Conservation (phyloP, 2,888 invertebrate genomes). For the Drosophila picticornis region DNA sequence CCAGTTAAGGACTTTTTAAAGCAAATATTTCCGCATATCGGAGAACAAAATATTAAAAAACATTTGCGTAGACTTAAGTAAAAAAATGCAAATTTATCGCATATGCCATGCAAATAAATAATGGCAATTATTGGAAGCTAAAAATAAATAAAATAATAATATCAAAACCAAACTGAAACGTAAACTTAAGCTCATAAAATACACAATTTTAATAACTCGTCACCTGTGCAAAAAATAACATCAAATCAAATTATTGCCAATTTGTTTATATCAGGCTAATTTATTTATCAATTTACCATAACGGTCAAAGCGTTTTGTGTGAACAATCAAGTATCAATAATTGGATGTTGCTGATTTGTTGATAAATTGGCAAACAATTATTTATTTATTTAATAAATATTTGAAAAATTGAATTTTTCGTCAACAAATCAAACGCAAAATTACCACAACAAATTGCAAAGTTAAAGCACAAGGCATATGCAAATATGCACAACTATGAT, state of each 20-base stretch:
- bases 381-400: constrained; percentile 57
- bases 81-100: constrained; percentile 67
- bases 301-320: constrained; percentile 63
- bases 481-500: neutral
- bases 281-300: constrained; percentile 68
- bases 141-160: constrained; percentile 22
- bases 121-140: constrained; percentile 68
- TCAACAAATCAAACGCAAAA: constrained; percentile 46
- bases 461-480: constrained; percentile 9
- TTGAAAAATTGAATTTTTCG: constrained; percentile 30
- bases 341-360: constrained; percentile 28
- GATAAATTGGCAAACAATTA: constrained; percentile 36
- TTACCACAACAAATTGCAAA: constrained; percentile 38
- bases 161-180: constrained; percentile 19
- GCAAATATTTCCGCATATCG: constrained; percentile 74
- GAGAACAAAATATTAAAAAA: constrained; percentile 33
- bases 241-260: constrained; percentile 65
- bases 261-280: constrained; percentile 50
- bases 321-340: constrained; percentile 44
- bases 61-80: constrained; percentile 11
- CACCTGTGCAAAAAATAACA: constrained; percentile 47
- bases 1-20: constrained; percentile 62
- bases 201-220: constrained; percentile 60
- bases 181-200: constrained; percentile 52
- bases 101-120: constrained; percentile 69